Base-by-base conservation (phyloP, 2,888 invertebrate species). In the Drosophila trichaetosa region DNA sequence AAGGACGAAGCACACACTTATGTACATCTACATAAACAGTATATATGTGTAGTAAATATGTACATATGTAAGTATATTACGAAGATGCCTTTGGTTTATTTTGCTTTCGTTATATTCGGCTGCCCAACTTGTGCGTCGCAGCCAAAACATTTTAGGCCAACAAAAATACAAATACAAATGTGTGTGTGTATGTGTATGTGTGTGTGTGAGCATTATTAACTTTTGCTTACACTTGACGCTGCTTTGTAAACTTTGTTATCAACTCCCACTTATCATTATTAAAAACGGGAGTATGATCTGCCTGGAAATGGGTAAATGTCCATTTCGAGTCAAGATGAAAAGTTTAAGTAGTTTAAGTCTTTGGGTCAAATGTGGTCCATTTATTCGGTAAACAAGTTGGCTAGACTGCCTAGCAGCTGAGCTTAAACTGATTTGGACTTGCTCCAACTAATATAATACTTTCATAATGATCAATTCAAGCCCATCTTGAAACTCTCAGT, bases 201-300 rank as follows among this genome's bases (percentile, higher is more conserved):
- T 31, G 59, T 31, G 36, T 4, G 27, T 38, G 46, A 56, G 34
- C 51, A 58, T 59, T 84, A 79, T 89, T 81, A 87, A 82, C 77
- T 89, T 84, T 85, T 61, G 73, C 73, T 80, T 79, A 76, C 83
- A 79, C 64, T 86, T 80, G 81, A 83, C 70, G 66, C 69, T 73
- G 68, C 51, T 64, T 63, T 69, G 77, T 71, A 73, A 86, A 88
- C 84, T 89, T 79, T 83, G 76, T 73, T 73, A 83, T 81, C 83
- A 59, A 54, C 57, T 58, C 34, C 70, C 68, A 78, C 56, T 72
- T 67, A 69, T 63, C 76, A 76, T 75, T 80, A 71, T 71, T 64
- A 71, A 54, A 46, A 21, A 11, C 40, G 42, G 36, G 21, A 31
- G 27, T 34, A 13, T 10, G 34, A 52, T 42, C 49, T 49, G 49